Evolutionary conservation across 2,113 vertebrate species (phyloP).

Genomic region (Crotalus horridus): DNA sequence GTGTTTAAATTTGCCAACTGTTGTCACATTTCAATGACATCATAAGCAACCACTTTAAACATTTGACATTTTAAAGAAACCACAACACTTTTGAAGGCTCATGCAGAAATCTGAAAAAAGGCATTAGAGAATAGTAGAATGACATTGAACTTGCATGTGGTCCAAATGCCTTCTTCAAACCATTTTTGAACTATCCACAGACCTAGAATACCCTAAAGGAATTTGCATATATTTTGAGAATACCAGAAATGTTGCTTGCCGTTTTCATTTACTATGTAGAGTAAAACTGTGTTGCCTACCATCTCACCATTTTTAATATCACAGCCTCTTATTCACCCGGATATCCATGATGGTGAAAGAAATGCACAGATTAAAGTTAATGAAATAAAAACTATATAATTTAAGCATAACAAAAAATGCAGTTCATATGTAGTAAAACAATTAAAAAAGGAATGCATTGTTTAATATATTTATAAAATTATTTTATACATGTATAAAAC

Average conservation of each 20-base stretch:
- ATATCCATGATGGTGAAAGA: neutral
- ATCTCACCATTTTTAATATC: neutral
- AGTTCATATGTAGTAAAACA: neutral
- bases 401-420: neutral
- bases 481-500: neutral
- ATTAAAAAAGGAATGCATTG: neutral
- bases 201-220: neutral
- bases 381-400: neutral
- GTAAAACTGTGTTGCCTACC: neutral
- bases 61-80: neutral
- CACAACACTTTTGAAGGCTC: neutral
- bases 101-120: neutral
- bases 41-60: neutral
- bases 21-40: neutral
- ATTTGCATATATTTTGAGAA: neutral
- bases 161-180: neutral
- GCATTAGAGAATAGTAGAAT: neutral
- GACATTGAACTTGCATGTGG: neutral
- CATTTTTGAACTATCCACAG: neutral
- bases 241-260: neutral
- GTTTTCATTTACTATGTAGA: too few species aligned
- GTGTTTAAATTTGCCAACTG: neutral
- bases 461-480: neutral
- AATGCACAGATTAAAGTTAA: neutral
- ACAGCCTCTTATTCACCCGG: neutral